These are phyloP conservation scores for Euzophera pinguis DNA, from an alignment of 2,888 invertebrate genomes.

Conservation along the genomic window DNA sequence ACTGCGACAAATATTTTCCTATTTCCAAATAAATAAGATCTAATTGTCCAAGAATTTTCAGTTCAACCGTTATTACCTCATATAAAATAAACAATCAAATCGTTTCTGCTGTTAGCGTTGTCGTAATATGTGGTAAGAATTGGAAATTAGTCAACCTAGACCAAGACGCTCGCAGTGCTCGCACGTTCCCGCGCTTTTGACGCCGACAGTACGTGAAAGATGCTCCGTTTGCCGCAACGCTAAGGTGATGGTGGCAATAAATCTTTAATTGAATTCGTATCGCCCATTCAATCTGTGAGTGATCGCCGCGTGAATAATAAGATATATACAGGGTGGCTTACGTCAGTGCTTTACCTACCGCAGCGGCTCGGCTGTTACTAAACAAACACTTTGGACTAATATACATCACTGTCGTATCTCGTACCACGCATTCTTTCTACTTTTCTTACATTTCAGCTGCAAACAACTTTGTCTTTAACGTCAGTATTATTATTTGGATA, in stretches of 20 bases:
- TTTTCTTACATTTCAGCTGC: background rate
- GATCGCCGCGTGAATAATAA: slow-evolving; percentile 27
- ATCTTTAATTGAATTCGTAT: slow-evolving; percentile 63
- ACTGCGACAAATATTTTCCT: no score
- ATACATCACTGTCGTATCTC: slow-evolving; percentile 8
- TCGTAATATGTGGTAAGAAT: no score
- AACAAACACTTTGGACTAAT: slow-evolving; percentile 6
- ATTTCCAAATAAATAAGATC: no score
- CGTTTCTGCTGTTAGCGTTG: no score
- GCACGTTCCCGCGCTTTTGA: slow-evolving; percentile 17
- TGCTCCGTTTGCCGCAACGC: slow-evolving; percentile 28
- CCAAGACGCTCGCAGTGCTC: no score
- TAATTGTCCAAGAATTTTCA: no score
- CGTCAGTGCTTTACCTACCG: slow-evolving; percentile 11
- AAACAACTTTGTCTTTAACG: background rate
- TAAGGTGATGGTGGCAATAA: slow-evolving; percentile 51
- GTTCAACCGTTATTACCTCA: no score
- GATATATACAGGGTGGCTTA: slow-evolving; percentile 20
- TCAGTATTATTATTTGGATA: background rate
- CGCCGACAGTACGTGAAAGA: slow-evolving; percentile 26
- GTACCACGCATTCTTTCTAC: background rate
- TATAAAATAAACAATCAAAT: no score
- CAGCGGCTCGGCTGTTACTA: slow-evolving; percentile 1
- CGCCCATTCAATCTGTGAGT: slow-evolving; percentile 48
- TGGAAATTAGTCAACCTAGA: no score